These are phyloP conservation scores for Dione vanillae DNA, from an alignment of 2,888 invertebrate species.

Conservation along the genomic window DNA sequence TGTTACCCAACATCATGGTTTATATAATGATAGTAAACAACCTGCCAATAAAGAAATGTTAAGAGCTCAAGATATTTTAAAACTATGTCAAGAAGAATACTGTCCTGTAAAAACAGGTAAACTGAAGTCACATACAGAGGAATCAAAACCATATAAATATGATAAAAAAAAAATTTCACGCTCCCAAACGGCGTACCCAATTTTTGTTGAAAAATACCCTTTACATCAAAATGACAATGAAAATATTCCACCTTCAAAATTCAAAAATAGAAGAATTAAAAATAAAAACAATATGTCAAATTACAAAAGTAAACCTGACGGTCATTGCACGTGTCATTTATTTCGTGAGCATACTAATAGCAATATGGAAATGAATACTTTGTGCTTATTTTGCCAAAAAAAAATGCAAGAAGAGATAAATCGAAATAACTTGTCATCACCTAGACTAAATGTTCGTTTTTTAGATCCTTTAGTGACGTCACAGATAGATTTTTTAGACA, in stretches of 20 bases:
- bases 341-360: slow-evolving; percentile 2
- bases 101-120: slow-evolving; percentile 22
- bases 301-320: neutral
- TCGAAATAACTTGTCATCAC: slow-evolving; percentile 3
- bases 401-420: slow-evolving; percentile 20
- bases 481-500: slow-evolving; percentile 13
- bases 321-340: slow-evolving; percentile 8
- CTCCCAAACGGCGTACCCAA: slow-evolving; percentile 17
- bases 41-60: neutral
- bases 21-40: neutral
- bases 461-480: slow-evolving; percentile 21
- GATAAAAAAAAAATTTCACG: slow-evolving; percentile 44
- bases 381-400: slow-evolving; percentile 30
- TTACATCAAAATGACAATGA: slow-evolving; percentile 38
- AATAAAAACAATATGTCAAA: neutral
- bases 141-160: slow-evolving; percentile 42
- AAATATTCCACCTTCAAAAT: neutral
- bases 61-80: neutral
- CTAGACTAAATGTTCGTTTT: slow-evolving; percentile 39
- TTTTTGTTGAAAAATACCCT: neutral
- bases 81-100: neutral
- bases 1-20: neutral
- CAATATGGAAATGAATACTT: neutral
- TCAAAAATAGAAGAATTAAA: neutral
- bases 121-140: neutral